Conservation (phyloP, 2,888 invertebrate genomes). For the Morpho deidamia region DNA sequence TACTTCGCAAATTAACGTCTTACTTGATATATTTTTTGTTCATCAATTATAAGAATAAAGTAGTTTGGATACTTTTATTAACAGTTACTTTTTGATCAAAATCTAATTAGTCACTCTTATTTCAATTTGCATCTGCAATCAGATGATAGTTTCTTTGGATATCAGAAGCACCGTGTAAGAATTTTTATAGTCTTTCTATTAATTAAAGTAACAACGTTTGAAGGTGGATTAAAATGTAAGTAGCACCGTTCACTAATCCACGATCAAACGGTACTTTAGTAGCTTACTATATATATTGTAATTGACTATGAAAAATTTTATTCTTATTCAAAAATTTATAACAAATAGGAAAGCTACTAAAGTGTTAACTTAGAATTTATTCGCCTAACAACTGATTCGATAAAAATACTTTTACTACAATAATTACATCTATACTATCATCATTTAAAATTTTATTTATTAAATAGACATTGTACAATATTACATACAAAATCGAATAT, state of each 20-base stretch:
- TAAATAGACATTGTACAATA: slow-evolving; percentile 4
- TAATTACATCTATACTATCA: slow-evolving; percentile 6
- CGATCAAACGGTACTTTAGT: slow-evolving; percentile 44
- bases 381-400: neutral
- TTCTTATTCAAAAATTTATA: neutral
- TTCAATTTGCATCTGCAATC: slow-evolving; percentile 62
- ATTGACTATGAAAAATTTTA: neutral
- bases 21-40: slow-evolving; percentile 6
- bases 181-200: slow-evolving; percentile 35
- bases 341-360: slow-evolving; percentile 18
- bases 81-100: slow-evolving; percentile 32
- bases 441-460: slow-evolving; percentile 5
- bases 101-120: slow-evolving; percentile 52
- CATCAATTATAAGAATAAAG: slow-evolving; percentile 4
- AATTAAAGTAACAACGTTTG: slow-evolving; percentile 36
- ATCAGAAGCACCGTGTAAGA: slow-evolving; percentile 62
- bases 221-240: slow-evolving; percentile 30
- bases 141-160: slow-evolving; percentile 61
- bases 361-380: slow-evolving; percentile 11
- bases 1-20: slow-evolving; percentile 39
- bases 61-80: slow-evolving; percentile 24
- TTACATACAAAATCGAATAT: slow-evolving; percentile 9
- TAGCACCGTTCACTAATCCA: slow-evolving; percentile 28
- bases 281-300: slow-evolving; percentile 36
- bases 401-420: neutral